Evolutionary conservation across 1,140 invertebrate genomes (phyloP), one percentile per base, ranked within the genome.

Genomic region (Leptopilina boulardi): DNA sequence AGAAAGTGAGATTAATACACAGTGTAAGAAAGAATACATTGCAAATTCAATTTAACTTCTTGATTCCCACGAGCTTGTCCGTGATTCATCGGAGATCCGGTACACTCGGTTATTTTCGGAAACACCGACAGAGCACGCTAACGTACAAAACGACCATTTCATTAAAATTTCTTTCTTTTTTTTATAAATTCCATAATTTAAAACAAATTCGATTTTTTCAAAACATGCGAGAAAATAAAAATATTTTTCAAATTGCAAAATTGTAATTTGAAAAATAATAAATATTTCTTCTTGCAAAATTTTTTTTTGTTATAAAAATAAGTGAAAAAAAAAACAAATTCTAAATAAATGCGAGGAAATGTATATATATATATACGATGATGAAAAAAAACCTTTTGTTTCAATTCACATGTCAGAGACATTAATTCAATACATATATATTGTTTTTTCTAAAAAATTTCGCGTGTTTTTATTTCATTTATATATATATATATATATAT

Each of bases 51-150:
- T 66, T 66, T 66, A 66, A 66, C 26, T 66, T 51, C 47, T 18
- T 30, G 59, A 66, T 66, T 66, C 59, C 26, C 59, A 66, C 21
- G 59, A 66, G 23, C 59, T 30, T 15, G 59, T 66, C 59, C 59
- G 59, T 66, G 59, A 66, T 66, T 66, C 59, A 66, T 66, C 59
- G 59, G 26, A 66, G 23, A 51, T 51, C 47, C 47, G 47, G 47
- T 51, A 51, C 41, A 11, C 47, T 8, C 5, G 21, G 59, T 66
- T 66, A 26, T 66, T 66, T 66, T 30, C 23, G 26, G 26, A 66
- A 30, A 15, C 59, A 30, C 59, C 26, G 59, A 66, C 26, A 66
- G 59, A 66, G 59, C 59, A 66, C 59, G 59, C 59, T n/a, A 66
- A n/a, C 13, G 11, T n/a, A 30, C 59, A 66, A 23, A 9, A 38